Evolutionary conservation across 2,888 invertebrate species (phyloP).

Genomic region (Drosophila prolongata): DNA sequence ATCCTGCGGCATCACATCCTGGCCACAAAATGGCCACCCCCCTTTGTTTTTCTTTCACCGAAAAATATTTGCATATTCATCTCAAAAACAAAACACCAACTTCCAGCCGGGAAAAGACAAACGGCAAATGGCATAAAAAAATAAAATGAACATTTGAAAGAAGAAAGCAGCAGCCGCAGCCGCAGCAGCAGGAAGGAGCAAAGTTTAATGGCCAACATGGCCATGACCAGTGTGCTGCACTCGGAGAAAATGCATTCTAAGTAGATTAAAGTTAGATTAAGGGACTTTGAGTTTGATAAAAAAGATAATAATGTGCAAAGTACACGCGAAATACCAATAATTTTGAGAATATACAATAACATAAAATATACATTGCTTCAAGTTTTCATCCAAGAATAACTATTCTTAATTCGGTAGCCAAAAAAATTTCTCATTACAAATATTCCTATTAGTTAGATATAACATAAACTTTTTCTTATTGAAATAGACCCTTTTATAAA

Average conservation of each 20-base stretch:
- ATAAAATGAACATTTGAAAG: constrained; percentile 55
- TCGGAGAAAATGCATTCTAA: not conserved
- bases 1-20: constrained; percentile 78
- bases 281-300: too few relatives aligned
- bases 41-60: constrained; percentile 44
- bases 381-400: too few relatives aligned
- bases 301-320: too few relatives aligned
- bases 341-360: too few relatives aligned
- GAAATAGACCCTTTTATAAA: too few relatives aligned
- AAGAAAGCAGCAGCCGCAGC: constrained; percentile 54
- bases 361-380: too few relatives aligned
- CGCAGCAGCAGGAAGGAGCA: constrained; percentile 43
- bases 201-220: constrained; percentile 66
- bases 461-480: too few relatives aligned
- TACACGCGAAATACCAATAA: too few relatives aligned
- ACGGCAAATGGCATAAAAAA: constrained; percentile 50
- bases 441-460: too few relatives aligned
- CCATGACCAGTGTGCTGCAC: constrained; percentile 56
- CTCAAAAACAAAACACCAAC: constrained; percentile 81
- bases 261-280: too few relatives aligned
- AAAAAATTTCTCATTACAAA: too few relatives aligned
- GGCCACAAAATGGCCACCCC: constrained; percentile 67
- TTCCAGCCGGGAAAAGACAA: constrained; percentile 64
- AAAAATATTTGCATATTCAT: constrained; percentile 82
- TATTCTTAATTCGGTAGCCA: too few relatives aligned